These are phyloP conservation scores for Cetonia aurata DNA, from an alignment of 2,888 invertebrate genomes.

Conservation along the genomic window DNA sequence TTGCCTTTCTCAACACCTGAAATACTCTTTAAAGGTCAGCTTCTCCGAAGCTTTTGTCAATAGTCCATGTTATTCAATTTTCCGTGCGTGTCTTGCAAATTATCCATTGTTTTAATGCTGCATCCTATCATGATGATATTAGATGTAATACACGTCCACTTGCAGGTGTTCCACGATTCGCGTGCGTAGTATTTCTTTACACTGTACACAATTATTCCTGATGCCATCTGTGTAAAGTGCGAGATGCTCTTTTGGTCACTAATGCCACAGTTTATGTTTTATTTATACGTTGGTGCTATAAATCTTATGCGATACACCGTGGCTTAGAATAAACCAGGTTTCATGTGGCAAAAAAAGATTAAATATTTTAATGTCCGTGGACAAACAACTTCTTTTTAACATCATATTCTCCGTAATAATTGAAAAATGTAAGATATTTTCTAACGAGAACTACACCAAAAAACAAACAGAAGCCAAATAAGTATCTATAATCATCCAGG, in stretches of 20 bases:
- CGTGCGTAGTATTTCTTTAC: conserved; percentile 11
- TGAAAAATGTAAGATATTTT: not conserved
- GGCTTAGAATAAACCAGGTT: not conserved
- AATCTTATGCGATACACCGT: not conserved
- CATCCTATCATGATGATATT: conserved; percentile 53
- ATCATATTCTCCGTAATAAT: not conserved
- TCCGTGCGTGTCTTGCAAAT: conserved; percentile 51
- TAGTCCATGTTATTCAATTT: conserved; percentile 49
- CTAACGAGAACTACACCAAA: not conserved
- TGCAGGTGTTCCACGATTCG: not conserved
- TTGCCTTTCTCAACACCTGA: no score
- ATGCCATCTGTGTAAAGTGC: no score
- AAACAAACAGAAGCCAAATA: not conserved
- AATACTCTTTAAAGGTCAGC: not conserved
- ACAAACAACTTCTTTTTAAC: not conserved
- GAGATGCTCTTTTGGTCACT: no score
- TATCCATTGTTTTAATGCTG: conserved; percentile 55
- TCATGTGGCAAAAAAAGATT: not conserved
- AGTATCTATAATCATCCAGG: not conserved
- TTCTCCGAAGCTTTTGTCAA: conserved; percentile 12
- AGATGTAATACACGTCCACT: not conserved
- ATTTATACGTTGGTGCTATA: not conserved
- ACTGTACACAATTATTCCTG: no score
- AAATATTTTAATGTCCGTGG: no score
- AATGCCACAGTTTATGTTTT: not conserved